These are phyloP conservation scores for Pantala flavescens DNA, from an alignment of 1,140 invertebrate genomes.

Conservation along the genomic window DNA sequence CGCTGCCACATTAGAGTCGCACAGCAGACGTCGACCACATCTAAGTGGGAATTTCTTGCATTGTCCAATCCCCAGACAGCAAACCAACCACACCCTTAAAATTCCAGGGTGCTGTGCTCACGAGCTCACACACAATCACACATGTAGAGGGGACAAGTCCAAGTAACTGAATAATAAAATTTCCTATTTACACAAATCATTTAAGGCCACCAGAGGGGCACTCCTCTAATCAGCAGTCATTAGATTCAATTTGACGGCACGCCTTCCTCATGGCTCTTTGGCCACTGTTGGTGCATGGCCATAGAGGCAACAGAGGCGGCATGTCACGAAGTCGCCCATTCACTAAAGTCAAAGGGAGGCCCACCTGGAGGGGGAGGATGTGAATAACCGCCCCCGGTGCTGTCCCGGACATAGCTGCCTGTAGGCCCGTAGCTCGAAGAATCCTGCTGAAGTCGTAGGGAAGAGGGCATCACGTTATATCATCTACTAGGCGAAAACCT, in stretches of 20 bases:
- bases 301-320: neutral
- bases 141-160: slow-evolving; percentile 22
- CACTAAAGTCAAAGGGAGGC: slow-evolving; percentile 49
- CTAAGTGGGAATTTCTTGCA: slow-evolving; percentile 1
- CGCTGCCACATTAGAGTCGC: slow-evolving; percentile 2
- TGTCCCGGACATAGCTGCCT: slow-evolving; percentile 33
- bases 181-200: slow-evolving; percentile 8
- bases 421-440: slow-evolving; percentile 33
- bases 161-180: slow-evolving; percentile 24
- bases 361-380: slow-evolving; percentile 42
- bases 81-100: neutral
- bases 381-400: slow-evolving; percentile 45
- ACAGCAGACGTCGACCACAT: neutral
- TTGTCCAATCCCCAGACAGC: neutral
- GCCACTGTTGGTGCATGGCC: slow-evolving; percentile 1
- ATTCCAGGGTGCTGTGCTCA: slow-evolving; percentile 1
- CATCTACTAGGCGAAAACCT: neutral
- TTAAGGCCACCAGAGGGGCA: slow-evolving; percentile 6
- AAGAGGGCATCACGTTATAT: slow-evolving; percentile 5
- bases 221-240: slow-evolving; percentile 18
- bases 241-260: slow-evolving; percentile 6
- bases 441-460: slow-evolving; percentile 26
- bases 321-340: slow-evolving; percentile 48
- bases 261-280: neutral
- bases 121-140: slow-evolving; percentile 14